Evolutionary conservation across 2,113 vertebrate species (phyloP).

Genomic region (Rhabdornis inornatus): DNA sequence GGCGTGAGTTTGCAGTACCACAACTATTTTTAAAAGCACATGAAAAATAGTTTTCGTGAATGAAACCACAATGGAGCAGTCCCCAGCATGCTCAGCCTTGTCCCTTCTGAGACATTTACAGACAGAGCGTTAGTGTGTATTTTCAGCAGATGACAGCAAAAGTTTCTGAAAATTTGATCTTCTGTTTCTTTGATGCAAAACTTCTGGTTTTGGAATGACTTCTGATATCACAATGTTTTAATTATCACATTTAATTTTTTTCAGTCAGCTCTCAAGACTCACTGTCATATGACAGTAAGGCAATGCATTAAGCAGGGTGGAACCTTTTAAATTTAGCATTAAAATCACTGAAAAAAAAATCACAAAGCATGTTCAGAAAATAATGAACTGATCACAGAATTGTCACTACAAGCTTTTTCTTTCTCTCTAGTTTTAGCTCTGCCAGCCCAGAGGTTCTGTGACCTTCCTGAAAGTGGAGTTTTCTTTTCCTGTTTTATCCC

Average conservation of each 20-base stretch:
- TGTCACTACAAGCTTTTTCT: neutral
- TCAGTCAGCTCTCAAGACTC: neutral
- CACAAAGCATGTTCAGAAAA: neutral
- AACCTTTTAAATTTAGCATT: neutral
- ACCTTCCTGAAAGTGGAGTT: neutral
- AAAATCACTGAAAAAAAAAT: neutral
- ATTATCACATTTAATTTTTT: neutral
- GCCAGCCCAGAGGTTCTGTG: neutral
- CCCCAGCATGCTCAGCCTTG: neutral
- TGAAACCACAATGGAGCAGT: neutral
- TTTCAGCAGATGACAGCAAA: neutral
- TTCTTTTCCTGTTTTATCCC: neutral
- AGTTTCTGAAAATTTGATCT: neutral
- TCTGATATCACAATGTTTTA: neutral
- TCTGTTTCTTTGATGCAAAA: neutral
- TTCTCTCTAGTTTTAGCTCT: neutral
- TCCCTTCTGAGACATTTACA: neutral
- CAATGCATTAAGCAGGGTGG: neutral
- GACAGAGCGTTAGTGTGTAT: accelerated
- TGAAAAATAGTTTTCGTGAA: neutral
- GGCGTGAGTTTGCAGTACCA: neutral
- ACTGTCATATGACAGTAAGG: neutral
- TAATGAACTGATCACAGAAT: neutral
- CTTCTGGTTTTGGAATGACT: neutral
- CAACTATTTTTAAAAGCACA: neutral